A percentile compares a stretch with the other conserved stretches of the same genome.
These are phyloP conservation scores for Pogonus chalceus DNA, from an alignment of 1,140 invertebrate genomes.

Conservation along the genomic window DNA sequence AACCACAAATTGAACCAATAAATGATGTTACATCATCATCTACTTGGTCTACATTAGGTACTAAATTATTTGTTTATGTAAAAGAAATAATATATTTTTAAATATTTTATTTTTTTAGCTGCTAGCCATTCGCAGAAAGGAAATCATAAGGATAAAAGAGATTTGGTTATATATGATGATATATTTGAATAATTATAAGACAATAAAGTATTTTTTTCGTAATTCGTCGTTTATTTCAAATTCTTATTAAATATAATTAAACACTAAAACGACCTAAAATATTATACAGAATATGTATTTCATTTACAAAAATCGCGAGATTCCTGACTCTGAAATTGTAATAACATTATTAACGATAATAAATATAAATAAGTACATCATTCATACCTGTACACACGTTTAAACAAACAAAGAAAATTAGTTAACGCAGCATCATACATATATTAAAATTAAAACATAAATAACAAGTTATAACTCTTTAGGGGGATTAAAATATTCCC, in stretches of 20 bases:
- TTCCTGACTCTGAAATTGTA: neutral
- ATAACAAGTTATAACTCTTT: conserved; percentile 30
- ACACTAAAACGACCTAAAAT: too few species aligned
- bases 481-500: conserved; percentile 76
- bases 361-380: conserved; percentile 1
- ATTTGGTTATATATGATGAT: conserved; percentile 60
- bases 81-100: neutral
- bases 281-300: neutral
- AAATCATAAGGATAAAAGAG: conserved; percentile 60
- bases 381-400: neutral
- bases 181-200: conserved; percentile 43
- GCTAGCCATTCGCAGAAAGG: conserved; percentile 75
- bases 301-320: neutral
- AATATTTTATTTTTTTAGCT: conserved; percentile 38
- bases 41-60: conserved; percentile 69
- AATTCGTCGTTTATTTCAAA: too few species aligned
- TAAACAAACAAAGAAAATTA: neutral
- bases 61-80: conserved; percentile 14
- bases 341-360: too few species aligned
- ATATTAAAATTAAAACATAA: neutral
- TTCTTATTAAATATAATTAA: too few species aligned
- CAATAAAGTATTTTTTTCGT: too few species aligned
- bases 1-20: conserved; percentile 69
- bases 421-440: neutral
- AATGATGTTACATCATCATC: conserved; percentile 67